These are phyloP conservation scores for Holcopasites calliopsidis DNA, from an alignment of 1,140 invertebrate genomes.

Conservation along the genomic window DNA sequence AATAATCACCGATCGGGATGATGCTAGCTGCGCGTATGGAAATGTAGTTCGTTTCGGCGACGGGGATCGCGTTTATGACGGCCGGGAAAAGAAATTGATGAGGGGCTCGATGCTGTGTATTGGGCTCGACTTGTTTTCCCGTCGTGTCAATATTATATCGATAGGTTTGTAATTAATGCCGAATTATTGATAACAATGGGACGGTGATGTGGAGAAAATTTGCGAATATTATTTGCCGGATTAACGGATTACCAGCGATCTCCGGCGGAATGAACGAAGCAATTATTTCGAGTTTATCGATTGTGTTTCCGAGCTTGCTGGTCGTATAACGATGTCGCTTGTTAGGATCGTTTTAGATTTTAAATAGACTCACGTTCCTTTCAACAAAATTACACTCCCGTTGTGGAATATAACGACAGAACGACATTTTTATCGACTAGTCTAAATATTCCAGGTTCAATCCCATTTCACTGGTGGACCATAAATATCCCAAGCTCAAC, in stretches of 20 bases:
- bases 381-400: too few species aligned
- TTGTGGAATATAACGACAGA: too few species aligned
- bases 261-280: constrained; percentile 19
- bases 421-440: too few species aligned
- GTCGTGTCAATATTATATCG: constrained; percentile 35
- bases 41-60: too few species aligned
- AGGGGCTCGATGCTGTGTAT: neutral
- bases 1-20: constrained; percentile 41
- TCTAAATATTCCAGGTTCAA: too few species aligned
- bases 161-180: constrained; percentile 45
- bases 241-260: constrained; percentile 49
- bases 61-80: neutral
- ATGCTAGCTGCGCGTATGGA: neutral
- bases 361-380: too few species aligned
- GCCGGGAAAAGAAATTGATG: neutral
- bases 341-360: too few species aligned
- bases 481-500: too few species aligned
- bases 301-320: neutral
- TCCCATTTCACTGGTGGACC: too few species aligned
- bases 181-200: constrained; percentile 52
- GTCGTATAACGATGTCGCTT: neutral
- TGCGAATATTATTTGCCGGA: constrained; percentile 42
- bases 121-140: neutral
- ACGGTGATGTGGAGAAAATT: constrained; percentile 32
- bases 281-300: constrained; percentile 33